Evolutionary conservation across 2,888 invertebrate genomes (phyloP).

Genomic region (Salticus scenicus): DNA sequence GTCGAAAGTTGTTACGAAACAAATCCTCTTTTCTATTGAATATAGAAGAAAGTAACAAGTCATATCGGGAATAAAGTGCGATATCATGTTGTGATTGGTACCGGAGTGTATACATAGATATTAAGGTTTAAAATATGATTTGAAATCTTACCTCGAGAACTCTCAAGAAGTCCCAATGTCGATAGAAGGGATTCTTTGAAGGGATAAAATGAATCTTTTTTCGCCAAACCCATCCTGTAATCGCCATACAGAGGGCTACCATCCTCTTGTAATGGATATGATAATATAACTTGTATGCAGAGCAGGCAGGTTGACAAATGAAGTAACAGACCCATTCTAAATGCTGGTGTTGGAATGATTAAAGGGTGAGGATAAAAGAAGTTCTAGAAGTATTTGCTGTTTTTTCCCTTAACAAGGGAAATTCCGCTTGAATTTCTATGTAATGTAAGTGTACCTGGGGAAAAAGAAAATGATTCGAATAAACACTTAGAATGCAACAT

Average conservation of each 20-base stretch:
- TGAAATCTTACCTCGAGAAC: constrained; percentile 32
- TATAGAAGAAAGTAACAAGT: too few relatives aligned
- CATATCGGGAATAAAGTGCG: too few relatives aligned
- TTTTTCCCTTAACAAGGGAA: not conserved
- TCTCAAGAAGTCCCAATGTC: constrained; percentile 30
- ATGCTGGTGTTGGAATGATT: too few relatives aligned
- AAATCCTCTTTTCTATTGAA: too few relatives aligned
- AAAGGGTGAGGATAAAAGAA: not conserved
- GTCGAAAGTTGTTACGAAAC: too few relatives aligned
- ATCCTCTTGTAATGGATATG: constrained; percentile 40
- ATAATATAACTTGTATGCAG: constrained; percentile 34
- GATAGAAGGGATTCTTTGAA: constrained; percentile 52
- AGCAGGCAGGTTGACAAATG: constrained; percentile 30
- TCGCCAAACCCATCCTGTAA: constrained; percentile 50
- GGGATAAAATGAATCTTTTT: constrained; percentile 43
- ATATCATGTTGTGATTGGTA: too few relatives aligned
- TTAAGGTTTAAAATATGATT: too few relatives aligned
- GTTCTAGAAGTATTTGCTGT: not conserved
- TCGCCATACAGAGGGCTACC: constrained; percentile 13
- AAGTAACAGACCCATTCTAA: constrained; percentile 29
- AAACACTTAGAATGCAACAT: too few relatives aligned
- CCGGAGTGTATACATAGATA: too few relatives aligned
- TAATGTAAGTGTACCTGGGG: not conserved
- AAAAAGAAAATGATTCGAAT: not conserved
- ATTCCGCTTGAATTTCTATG: not conserved